These are phyloP conservation scores for Oreotragus oreotragus DNA, from an alignment of 2,113 vertebrate species.

Conservation along the genomic window DNA sequence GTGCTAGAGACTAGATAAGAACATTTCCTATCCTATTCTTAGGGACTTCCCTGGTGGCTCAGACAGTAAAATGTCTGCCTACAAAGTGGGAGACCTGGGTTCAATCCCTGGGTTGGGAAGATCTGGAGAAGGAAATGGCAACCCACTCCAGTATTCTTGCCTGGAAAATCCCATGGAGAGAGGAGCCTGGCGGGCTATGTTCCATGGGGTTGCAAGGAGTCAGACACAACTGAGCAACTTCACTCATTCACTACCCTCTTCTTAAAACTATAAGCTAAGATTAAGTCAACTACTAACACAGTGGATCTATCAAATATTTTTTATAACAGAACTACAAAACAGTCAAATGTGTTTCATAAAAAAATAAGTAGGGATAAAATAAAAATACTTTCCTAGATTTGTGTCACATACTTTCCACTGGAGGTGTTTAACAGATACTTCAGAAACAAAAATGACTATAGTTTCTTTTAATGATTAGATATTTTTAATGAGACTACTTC, in stretches of 20 bases:
- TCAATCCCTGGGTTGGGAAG: background rate
- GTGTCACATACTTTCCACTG: background rate
- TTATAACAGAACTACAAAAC: background rate
- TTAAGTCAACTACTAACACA: background rate
- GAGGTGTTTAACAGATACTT: background rate
- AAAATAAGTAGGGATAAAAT: background rate
- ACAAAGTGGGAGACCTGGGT: accelerated
- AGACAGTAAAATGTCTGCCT: background rate
- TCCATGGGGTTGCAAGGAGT: background rate
- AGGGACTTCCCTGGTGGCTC: background rate
- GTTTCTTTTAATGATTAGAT: background rate
- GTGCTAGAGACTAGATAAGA: background rate
- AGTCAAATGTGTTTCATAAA: background rate
- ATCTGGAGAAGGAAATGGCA: background rate
- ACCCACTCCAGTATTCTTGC: background rate
- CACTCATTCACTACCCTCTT: background rate
- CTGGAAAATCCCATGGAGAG: background rate
- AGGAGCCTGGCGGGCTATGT: background rate
- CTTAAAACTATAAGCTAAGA: background rate
- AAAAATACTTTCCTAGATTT: background rate
- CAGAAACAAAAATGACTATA: background rate
- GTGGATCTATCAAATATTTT: background rate
- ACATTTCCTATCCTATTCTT: background rate
- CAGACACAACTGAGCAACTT: background rate
- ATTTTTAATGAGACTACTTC: slow-evolving; percentile 17